Conservation (phyloP, 2,888 invertebrate species). For the Drosophila imparisetae region DNA sequence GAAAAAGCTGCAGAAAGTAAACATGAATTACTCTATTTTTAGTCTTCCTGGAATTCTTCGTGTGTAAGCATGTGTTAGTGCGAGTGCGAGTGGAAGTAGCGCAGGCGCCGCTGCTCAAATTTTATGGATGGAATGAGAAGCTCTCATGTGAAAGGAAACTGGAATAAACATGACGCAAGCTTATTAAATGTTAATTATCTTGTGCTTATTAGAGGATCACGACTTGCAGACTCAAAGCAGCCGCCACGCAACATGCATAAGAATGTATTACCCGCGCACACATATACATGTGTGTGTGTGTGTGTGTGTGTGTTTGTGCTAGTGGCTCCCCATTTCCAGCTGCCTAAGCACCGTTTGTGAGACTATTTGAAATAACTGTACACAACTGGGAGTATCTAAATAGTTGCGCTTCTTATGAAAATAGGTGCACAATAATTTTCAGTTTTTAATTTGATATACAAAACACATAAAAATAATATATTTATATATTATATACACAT, state of each 20-base stretch:
- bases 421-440: background rate
- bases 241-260: conserved; percentile 10
- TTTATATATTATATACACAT: background rate
- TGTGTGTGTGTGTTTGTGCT: background rate
- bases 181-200: conserved; percentile 34
- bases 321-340: conserved; percentile 57
- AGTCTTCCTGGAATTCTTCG: conserved; percentile 19
- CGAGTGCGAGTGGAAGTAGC: background rate
- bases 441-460: background rate
- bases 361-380: conserved; percentile 55
- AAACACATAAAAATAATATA: background rate
- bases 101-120: conserved; percentile 18
- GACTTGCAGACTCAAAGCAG: conserved; percentile 3
- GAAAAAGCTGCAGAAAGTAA: conserved; percentile 22
- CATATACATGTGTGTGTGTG: background rate
- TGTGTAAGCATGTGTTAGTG: background rate
- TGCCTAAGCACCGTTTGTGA: conserved; percentile 64
- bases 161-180: conserved; percentile 15
- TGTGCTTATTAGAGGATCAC: conserved; percentile 28
- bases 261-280: conserved; percentile 25
- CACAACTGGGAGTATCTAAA: conserved; percentile 17
- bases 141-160: conserved; percentile 1
- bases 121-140: conserved; percentile 2
- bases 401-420: conserved; percentile 8
- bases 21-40: conserved; percentile 23